Evolutionary conservation across 2,113 vertebrate species (phyloP), one percentile per base, ranked within the genome.

Genomic region (Microcebus lehilahytsara): DNA sequence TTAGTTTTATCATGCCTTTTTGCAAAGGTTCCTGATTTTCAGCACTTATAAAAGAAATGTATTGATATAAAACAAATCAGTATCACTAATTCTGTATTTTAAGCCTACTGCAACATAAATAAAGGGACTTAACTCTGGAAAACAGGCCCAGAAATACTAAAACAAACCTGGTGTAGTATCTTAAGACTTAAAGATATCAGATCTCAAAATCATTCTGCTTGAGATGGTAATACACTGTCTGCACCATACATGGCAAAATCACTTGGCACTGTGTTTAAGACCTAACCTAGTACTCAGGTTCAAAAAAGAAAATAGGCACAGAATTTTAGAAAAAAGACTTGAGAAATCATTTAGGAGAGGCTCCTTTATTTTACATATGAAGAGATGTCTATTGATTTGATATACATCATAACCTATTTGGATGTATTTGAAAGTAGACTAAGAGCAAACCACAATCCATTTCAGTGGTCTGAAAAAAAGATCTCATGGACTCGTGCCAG

Each of bases 391-490:
- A 49, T 3, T 72, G 32, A 62, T 88, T 37, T 91, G 53, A 83
- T 11, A 83, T 11, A 79, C 2, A 85, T 1, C 66, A 51, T 27
- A 49, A 78, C 17, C 56, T 80, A 49, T 80, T 95, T 58, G 75
- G 88, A 53, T 27, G 34, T 13, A 23, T 53, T 85, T 74, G 85
- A 92, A 91, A 64, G 30, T 71, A 19, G 49, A 85, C 49, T 56
- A 92, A 96, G 49, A 72, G 30, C n/a, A 96, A 92, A 85, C 37
- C 75, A 16, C 11, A 90, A 78, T 79, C 81, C 51, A 79, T 67
- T 60, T 27, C 7, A 80, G 23, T 30, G 13, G 6, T 16, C 67
- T 60, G 30, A 86, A 69, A 34, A 87, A 87, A 83, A 91, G 56
- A 14, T 88, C 88, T 87, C 46, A 56, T 6, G 16, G 3, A 83